These are phyloP conservation scores for Globia sparganii DNA, from an alignment of 2,888 invertebrate genomes.

Conservation along the genomic window DNA sequence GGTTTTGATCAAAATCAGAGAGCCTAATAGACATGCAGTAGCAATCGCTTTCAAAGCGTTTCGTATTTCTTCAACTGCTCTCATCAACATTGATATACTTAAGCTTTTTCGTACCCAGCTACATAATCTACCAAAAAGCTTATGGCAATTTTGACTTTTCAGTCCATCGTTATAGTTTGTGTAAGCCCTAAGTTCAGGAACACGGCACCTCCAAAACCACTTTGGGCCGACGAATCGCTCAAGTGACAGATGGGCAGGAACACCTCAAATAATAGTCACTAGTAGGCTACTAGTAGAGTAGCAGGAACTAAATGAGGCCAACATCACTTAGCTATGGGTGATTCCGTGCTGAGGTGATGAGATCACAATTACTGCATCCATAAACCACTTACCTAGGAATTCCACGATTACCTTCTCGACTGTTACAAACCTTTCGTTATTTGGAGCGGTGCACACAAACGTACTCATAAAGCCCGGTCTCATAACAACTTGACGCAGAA, in stretches of 20 bases:
- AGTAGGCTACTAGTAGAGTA: no score
- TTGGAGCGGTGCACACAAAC: background rate
- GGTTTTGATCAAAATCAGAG: background rate
- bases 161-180: background rate
- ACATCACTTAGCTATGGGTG: background rate
- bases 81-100: background rate
- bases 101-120: background rate
- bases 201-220: background rate
- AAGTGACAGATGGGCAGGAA: background rate
- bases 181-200: background rate
- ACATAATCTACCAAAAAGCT: background rate
- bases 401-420: background rate
- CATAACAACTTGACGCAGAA: background rate
- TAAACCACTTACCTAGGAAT: background rate
- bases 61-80: background rate
- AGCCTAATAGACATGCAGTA: background rate
- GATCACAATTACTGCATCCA: background rate
- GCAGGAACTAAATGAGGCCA: background rate
- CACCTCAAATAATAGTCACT: background rate
- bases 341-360: background rate
- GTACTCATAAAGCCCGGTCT: no score
- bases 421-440: background rate
- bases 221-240: background rate
- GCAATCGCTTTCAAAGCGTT: background rate
- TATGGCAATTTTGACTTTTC: background rate